Evolutionary conservation across 2,113 vertebrate species (phyloP).

Genomic region (Meriones unguiculatus): DNA sequence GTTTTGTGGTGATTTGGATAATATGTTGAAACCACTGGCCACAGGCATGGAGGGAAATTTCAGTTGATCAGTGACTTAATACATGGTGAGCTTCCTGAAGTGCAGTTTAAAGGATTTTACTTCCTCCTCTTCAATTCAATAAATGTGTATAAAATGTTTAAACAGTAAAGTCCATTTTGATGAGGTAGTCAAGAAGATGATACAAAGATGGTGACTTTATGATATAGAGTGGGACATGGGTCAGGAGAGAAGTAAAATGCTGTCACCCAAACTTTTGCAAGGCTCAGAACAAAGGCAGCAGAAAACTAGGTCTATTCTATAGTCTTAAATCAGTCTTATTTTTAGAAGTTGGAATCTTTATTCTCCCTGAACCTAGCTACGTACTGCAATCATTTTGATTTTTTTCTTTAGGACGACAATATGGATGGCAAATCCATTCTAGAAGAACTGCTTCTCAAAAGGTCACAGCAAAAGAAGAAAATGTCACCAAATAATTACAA

Average conservation of each 20-base stretch:
- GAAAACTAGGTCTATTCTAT: not conserved
- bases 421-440: conserved; percentile 83
- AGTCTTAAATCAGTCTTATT: not conserved
- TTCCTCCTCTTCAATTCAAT: not conserved
- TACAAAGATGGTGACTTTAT: not conserved
- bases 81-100: not conserved
- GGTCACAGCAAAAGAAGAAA: conserved; percentile 88
- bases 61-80: conserved; percentile 30
- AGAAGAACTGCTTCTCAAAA: conserved; percentile 86
- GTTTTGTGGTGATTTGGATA: not conserved
- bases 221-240: not conserved
- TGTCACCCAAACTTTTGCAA: not conserved
- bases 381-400: conserved; percentile 41
- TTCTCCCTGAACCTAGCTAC: not conserved
- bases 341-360: not conserved
- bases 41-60: conserved; percentile 17
- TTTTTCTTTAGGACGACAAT: conserved; percentile 73
- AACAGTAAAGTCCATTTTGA: not conserved
- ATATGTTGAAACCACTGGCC: not conserved
- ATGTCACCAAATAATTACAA: conserved; percentile 86
- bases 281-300: not conserved
- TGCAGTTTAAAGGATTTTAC: not conserved
- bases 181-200: not conserved
- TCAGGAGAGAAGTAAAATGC: not conserved
- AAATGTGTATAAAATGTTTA: not conserved